A percentile compares a stretch with the other conserved stretches of the same genome.
Conservation (phyloP, 2,113 vertebrate species). For the Meriones unguiculatus region DNA sequence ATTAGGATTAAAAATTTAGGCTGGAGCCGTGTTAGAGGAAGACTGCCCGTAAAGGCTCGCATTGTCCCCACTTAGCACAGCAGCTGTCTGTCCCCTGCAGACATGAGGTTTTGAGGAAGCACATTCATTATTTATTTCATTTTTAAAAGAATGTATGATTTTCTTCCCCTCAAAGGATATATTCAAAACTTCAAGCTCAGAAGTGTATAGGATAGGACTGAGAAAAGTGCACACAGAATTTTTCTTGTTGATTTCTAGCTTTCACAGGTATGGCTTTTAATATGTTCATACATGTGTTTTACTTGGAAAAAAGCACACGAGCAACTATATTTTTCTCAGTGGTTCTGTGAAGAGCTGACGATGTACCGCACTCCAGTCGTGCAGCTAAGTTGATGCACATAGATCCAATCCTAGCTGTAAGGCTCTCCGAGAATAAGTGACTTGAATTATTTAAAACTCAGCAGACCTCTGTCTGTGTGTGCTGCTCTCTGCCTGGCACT, state of each 20-base stretch:
- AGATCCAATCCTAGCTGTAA: not conserved
- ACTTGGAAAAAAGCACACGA: not conserved
- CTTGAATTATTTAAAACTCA: constrained; percentile 16
- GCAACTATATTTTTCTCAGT: not conserved
- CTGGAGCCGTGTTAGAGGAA: not conserved
- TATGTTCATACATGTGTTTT: not conserved
- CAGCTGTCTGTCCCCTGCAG: not conserved
- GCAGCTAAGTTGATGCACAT: not conserved
- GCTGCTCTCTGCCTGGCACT: not conserved
- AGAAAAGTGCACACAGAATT: not conserved
- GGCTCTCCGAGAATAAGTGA: not conserved
- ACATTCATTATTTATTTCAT: constrained; percentile 57
- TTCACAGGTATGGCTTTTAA: not conserved
- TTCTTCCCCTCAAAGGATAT: not conserved
- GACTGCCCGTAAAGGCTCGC: not conserved
- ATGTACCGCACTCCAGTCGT: not conserved
- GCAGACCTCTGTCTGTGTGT: not conserved
- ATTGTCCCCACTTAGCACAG: not conserved
- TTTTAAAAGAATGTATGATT: constrained; percentile 29
- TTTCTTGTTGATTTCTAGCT: not conserved
- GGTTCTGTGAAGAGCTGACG: not conserved
- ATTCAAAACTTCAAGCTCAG: not conserved
- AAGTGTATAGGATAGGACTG: not conserved
- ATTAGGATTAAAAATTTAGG: constrained; percentile 30
- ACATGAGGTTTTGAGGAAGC: constrained; percentile 9